Evolutionary conservation across 2,888 invertebrate species (phyloP), one percentile per base, ranked within the genome.

Genomic region (Spilarctia lutea): DNA sequence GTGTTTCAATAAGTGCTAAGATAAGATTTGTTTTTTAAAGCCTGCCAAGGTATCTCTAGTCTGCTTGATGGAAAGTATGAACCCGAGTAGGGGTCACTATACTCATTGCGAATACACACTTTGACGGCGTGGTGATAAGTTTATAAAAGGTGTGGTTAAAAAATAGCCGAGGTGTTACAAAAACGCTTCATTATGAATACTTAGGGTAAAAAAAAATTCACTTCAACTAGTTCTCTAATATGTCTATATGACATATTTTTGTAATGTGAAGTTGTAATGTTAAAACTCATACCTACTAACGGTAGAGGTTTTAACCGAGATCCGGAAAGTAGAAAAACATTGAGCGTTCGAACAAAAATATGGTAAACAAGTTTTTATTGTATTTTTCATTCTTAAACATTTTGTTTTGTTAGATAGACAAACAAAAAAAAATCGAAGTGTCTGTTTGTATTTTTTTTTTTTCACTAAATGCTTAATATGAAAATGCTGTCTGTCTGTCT

Each of bases 291-390:
- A 45, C n/a, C n/a, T n/a, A n/a, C 67, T 67, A 30, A 68, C 27
- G 45, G 45, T 45, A 68, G 30, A 68, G 33, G 48, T 68, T 33
- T 68, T 52, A 33, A 13, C 20, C 13, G 24, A 68, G 52, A 52
- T 68, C 52, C 68, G 68, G 68, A 11, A 68, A 68, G 33, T 4
- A 13, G 7, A 33, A 52, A 68, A 68, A 68, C 68, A 52, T 52
- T 52, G 33, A 24, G n/a, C 48, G 68, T 68, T 30, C 24, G 33
- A 68, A 52, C 30, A 42, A 27, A 33, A 27, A 33, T 33, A 30
- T 52, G 7, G 52, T 35, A 52, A 68, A 68, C 52, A 52, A 63
- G 48, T 56, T 69, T 68, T 52, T 52, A 52, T 52, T 35, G 24
- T n/a, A 30, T 33, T 68, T 68, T 69, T 33, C 7, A 33, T 30